These are phyloP conservation scores for Diarsia mendica DNA, from an alignment of 2,888 invertebrate genomes.

Conservation along the genomic window DNA sequence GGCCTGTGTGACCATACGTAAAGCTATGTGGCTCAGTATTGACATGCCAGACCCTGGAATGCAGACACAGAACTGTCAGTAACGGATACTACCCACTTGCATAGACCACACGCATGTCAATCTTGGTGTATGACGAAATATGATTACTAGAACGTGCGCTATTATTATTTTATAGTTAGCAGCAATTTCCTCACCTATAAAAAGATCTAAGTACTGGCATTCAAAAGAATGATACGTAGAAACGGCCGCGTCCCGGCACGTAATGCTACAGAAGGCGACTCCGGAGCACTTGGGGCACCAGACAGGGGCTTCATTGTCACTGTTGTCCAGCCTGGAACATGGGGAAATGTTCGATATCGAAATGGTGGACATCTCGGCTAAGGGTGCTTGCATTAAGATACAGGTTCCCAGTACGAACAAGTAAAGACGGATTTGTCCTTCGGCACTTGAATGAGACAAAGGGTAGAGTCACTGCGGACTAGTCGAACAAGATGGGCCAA, in stretches of 20 bases:
- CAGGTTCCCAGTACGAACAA: not conserved
- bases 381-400: not conserved
- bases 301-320: constrained; percentile 89
- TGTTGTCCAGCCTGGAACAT: constrained; percentile 76
- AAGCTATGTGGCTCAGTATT: constrained; percentile 93
- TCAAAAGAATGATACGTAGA: constrained; percentile 93
- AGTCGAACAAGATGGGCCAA: not conserved
- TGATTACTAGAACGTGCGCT: not conserved
- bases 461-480: not conserved
- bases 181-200: constrained; percentile 90
- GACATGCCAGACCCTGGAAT: constrained; percentile 94
- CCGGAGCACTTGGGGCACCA: constrained; percentile 94
- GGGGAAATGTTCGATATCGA: not conserved
- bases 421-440: not conserved
- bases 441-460: not conserved
- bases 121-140: not conserved
- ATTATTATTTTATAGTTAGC: not conserved
- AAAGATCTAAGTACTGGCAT: constrained; percentile 93
- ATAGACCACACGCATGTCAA: not conserved
- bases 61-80: not conserved
- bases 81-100: not conserved
- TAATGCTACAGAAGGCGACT: constrained; percentile 93
- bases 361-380: not conserved
- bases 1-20: constrained; percentile 94
- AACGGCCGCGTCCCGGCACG: constrained; percentile 92